phyloP scores from a whole-genome alignment of 2,888 invertebrate genomes.

The Macrosoma leucophasiata region DNA sequence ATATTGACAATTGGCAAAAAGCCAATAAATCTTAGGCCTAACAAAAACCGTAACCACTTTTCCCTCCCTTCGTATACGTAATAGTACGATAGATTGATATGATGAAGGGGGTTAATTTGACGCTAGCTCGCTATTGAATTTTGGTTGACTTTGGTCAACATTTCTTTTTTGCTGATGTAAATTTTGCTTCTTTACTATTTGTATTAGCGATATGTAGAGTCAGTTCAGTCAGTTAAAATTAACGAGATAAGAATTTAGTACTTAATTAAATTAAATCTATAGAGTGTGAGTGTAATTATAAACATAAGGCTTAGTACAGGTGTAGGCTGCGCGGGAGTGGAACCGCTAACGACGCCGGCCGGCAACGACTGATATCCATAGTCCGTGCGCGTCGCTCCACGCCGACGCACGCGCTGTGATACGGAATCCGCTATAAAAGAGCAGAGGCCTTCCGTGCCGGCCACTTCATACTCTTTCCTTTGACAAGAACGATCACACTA shows the following conservation, averaged over 20 bases:
- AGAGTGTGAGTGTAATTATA: neutral
- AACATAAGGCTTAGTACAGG: conserved; percentile 39
- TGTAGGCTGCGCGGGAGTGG: conserved; percentile 54
- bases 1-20: no score
- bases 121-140: no score
- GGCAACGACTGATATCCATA: conserved; percentile 35
- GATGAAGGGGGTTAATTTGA: no score
- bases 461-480: conserved; percentile 32
- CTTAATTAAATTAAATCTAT: neutral
- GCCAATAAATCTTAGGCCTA: no score
- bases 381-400: conserved; percentile 51
- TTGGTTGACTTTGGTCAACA: no score
- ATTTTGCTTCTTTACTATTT: no score
- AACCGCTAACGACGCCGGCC: conserved; percentile 35
- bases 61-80: no score
- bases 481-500: conserved; percentile 15
- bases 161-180: no score
- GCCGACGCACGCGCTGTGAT: conserved; percentile 57
- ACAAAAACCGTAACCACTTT: no score
- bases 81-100: no score
- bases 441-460: conserved; percentile 34
- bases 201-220: neutral
- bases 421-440: conserved; percentile 61
- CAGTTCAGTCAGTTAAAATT: neutral
- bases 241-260: neutral